Evolutionary conservation across 2,888 invertebrate genomes (phyloP), one percentile per base, ranked within the genome.

Genomic region (Andrena bucephala): DNA sequence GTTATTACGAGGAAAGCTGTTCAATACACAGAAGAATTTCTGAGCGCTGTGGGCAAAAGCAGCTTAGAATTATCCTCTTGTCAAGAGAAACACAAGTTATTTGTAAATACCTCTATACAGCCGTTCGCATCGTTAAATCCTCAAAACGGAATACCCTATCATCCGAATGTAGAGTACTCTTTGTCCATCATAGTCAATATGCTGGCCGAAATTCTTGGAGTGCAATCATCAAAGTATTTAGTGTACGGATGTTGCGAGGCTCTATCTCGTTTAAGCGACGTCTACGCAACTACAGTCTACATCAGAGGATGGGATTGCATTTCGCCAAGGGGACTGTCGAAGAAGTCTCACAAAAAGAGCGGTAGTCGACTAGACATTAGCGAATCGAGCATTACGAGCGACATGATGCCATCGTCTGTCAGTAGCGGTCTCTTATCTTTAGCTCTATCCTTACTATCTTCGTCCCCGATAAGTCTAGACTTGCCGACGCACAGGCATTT

Each of bases 171-270:
- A 59, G 96, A 96, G 87, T 94, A 95, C 83, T 94, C 95, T 0
- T 92, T 96, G 57, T 96, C 96, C 0, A 94, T 95, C 89, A 94
- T 96, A 69, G 93, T 96, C 20, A 94, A 94, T 74, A 90, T 94
- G 57, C 91, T 96, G 57, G 94, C 95, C 36, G 94, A 95, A 67
- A 94, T 94, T 70, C 91, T 97, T 36, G 94, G 96, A 91, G 94
- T 95, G 4, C 95, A 96, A 1, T 95, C 96, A 79, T 96, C 96
- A 69, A 97, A 96, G 94, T 95, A 95, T 94, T 95, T 96, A 88
- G 95, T 96, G 95, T 95, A 95, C 89, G 97, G 97, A 0, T 96
- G 96, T 90, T 95, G 96, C 89, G 96, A 97, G 93, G 95, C 97
- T 0, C 94, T 98, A 1, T 95, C 95, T 88, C 92, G 95, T 4